Evolutionary conservation across 2,888 invertebrate species (phyloP).

Genomic region (Parelbella ahira): DNA sequence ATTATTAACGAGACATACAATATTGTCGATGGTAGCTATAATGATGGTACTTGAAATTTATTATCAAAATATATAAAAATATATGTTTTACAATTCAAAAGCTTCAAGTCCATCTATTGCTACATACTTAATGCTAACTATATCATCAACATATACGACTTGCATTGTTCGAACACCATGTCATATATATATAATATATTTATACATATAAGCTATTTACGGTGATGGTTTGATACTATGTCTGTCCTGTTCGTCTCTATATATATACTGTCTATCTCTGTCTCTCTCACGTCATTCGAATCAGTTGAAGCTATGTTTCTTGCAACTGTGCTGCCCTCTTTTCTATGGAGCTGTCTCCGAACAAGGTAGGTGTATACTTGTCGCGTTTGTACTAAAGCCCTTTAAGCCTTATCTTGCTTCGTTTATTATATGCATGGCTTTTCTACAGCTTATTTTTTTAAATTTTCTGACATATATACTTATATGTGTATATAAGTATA

Average conservation of each 20-base stretch:
- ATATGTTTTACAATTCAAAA: too few species aligned
- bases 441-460: constrained; percentile 3
- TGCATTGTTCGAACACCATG: too few species aligned
- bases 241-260: constrained; percentile 41
- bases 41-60: too few species aligned
- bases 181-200: constrained; percentile 35
- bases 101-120: neutral
- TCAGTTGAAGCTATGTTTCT: constrained; percentile 33
- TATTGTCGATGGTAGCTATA: too few species aligned
- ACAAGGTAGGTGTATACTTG: constrained; percentile 58
- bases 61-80: too few species aligned
- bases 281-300: constrained; percentile 5
- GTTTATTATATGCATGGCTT: constrained; percentile 40
- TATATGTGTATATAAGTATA: too few species aligned
- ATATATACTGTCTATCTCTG: constrained; percentile 1
- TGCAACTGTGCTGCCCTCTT: constrained; percentile 36
- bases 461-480: too few species aligned
- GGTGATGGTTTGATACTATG: constrained; percentile 77
- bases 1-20: too few species aligned
- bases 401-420: constrained; percentile 45
- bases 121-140: too few species aligned
- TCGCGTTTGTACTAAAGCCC: constrained; percentile 33
- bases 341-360: constrained; percentile 47
- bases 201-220: constrained; percentile 50
- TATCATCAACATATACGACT: too few species aligned